These are phyloP conservation scores for Drosophila elegans DNA, from an alignment of 1,140 invertebrate genomes.

Conservation along the genomic window DNA sequence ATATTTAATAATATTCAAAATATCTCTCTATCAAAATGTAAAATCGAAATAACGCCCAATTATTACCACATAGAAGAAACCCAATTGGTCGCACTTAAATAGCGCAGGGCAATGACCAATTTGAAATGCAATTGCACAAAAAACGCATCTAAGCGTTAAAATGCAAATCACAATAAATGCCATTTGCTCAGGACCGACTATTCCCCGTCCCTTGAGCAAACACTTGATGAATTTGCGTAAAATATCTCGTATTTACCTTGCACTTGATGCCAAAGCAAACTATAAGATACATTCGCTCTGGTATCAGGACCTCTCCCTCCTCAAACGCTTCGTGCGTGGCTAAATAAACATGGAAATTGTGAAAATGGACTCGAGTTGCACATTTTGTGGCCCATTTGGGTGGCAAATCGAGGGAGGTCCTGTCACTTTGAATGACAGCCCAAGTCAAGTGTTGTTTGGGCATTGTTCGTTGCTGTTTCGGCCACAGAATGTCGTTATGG, in stretches of 20 bases:
- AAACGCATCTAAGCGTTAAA: conserved; percentile 80
- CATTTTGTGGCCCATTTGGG: conserved; percentile 67
- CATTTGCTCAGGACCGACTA: conserved; percentile 30
- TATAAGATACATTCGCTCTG: conserved; percentile 50
- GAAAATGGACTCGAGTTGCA: conserved; percentile 76
- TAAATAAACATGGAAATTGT: conserved; percentile 79
- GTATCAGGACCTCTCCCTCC: conserved; percentile 12
- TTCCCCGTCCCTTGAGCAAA: conserved; percentile 44
- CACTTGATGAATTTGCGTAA: conserved; percentile 81
- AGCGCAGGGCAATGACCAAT: conserved; percentile 52
- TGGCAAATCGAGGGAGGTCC: conserved; percentile 4
- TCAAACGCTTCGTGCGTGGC: conserved; percentile 52
- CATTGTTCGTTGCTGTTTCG: conserved; percentile 58
- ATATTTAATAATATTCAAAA: too few species aligned
- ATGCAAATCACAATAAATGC: conserved; percentile 81
- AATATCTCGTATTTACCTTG: conserved; percentile 83
- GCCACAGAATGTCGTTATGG: conserved; percentile 69
- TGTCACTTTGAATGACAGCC: conserved; percentile 81
- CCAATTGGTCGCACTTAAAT: conserved; percentile 3
- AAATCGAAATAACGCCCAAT: too few species aligned
- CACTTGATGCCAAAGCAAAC: conserved; percentile 80
- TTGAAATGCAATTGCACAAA: conserved; percentile 56
- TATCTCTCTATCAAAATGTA: too few species aligned
- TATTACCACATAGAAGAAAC: background rate
- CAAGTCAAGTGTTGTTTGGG: conserved; percentile 71